Evolutionary conservation across 2,888 invertebrate genomes (phyloP).

Genomic region (Lasioglossum figueresi): DNA sequence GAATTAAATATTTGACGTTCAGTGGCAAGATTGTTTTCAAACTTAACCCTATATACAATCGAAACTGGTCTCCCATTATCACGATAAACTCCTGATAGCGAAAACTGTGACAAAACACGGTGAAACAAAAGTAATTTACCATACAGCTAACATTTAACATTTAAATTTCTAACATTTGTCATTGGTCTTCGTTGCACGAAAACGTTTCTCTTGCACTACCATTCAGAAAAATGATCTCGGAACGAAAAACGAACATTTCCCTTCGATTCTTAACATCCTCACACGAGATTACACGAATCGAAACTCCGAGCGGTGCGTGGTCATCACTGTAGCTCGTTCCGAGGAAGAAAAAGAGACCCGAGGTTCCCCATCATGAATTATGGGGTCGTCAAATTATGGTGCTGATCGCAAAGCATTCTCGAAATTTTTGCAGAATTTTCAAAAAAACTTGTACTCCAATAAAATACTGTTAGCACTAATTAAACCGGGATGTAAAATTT

Average conservation of each 20-base stretch:
- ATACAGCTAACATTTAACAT: no score
- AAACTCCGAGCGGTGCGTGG: background rate
- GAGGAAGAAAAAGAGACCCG: background rate
- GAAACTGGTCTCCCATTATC: background rate
- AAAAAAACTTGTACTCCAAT: background rate
- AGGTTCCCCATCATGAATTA: background rate
- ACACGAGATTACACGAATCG: conserved; percentile 4
- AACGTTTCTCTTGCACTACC: background rate
- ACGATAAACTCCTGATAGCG: background rate
- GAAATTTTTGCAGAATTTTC: background rate
- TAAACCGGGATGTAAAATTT: background rate
- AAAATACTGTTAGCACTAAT: background rate
- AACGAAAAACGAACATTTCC: background rate
- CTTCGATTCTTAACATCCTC: background rate
- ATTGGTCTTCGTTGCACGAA: background rate
- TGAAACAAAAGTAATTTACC: background rate
- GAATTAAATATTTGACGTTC: background rate
- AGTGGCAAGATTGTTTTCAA: background rate
- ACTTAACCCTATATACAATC: background rate
- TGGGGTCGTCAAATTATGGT: background rate
- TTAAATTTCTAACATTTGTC: background rate
- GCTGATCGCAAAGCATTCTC: background rate
- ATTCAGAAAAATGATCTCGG: background rate
- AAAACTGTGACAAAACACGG: background rate
- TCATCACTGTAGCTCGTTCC: background rate